phyloP scores from a whole-genome alignment of 2,113 vertebrate species.

The Engystomops pustulosus region DNA sequence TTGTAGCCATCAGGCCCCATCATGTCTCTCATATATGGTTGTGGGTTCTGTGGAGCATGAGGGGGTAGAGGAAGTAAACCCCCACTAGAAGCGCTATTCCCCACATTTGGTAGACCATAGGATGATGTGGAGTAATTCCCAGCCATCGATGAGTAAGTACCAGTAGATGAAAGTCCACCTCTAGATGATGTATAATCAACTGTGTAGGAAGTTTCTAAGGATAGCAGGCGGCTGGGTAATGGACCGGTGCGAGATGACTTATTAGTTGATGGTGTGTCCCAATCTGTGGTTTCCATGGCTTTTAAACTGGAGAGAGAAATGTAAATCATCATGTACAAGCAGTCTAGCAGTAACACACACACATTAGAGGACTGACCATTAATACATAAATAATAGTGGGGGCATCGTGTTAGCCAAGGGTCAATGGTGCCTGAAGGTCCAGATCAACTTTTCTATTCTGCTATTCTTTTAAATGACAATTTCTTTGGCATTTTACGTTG shows the following conservation, averaged over 20 bases:
- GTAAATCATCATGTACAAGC: neutral
- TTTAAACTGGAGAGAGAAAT: constrained; percentile 11
- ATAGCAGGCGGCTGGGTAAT: too few species aligned
- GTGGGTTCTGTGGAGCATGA: constrained; percentile 46
- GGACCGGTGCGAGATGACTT: neutral
- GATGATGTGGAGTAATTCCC: neutral
- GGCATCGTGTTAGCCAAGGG: neutral
- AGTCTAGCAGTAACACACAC: neutral
- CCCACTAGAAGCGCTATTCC: neutral
- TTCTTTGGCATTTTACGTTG: too few species aligned
- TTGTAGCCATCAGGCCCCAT: constrained; percentile 71
- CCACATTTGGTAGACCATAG: neutral
- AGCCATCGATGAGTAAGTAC: neutral
- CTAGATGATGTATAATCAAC: neutral
- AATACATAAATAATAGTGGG: neutral
- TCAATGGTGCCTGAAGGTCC: too few species aligned
- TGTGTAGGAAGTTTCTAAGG: neutral
- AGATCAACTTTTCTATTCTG: too few species aligned
- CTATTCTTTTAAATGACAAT: too few species aligned
- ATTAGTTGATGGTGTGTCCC: neutral
- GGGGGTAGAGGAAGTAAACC: constrained; percentile 17
- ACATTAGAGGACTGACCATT: neutral
- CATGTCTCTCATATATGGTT: constrained; percentile 72
- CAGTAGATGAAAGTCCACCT: neutral
- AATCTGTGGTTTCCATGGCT: neutral